Percentiles rank a stretch among this genome's conserved stretches.
These are phyloP conservation scores for Pipistrellus nathusii DNA, from an alignment of 2,797 vertebrate genomes.

Conservation along the genomic window DNA sequence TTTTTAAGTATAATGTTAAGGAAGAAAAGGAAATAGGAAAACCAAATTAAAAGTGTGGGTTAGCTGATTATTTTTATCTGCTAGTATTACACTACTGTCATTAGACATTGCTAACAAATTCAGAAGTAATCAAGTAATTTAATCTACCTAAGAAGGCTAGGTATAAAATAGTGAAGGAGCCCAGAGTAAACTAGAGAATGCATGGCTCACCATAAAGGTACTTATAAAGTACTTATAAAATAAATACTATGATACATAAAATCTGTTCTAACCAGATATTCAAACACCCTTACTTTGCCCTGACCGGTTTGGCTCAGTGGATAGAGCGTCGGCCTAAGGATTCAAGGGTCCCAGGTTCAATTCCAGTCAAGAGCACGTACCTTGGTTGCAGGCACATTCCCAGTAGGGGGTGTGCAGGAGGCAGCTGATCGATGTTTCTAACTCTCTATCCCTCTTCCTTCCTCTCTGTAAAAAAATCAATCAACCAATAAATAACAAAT, in stretches of 20 bases:
- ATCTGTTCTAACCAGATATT: constrained; percentile 1
- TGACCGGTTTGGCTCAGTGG: no score
- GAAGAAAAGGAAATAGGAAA: background rate
- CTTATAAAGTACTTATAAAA: constrained; percentile 38
- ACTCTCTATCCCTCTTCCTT: no score
- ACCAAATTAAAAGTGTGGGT: constrained; percentile 8
- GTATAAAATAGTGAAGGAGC: background rate
- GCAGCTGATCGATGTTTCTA: no score
- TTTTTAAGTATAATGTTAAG: background rate
- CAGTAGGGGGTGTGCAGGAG: no score
- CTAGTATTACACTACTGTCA: background rate
- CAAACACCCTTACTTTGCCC: constrained; percentile 24
- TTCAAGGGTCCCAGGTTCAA: no score
- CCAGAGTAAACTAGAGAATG: background rate
- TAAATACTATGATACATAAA: constrained; percentile 40
- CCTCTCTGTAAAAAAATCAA: no score
- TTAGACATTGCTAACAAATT: constrained; percentile 7
- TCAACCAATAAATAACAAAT: background rate
- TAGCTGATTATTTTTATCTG: background rate
- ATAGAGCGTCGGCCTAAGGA: no score
- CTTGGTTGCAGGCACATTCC: no score
- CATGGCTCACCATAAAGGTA: background rate
- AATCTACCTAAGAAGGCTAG: constrained; percentile 6
- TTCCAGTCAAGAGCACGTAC: no score
- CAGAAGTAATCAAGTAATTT: background rate